Percentiles rank a stretch among this genome's conserved stretches.
Evolutionary conservation across 2,888 invertebrate genomes (phyloP).

Genomic region (Oscheius myriophilus): DNA sequence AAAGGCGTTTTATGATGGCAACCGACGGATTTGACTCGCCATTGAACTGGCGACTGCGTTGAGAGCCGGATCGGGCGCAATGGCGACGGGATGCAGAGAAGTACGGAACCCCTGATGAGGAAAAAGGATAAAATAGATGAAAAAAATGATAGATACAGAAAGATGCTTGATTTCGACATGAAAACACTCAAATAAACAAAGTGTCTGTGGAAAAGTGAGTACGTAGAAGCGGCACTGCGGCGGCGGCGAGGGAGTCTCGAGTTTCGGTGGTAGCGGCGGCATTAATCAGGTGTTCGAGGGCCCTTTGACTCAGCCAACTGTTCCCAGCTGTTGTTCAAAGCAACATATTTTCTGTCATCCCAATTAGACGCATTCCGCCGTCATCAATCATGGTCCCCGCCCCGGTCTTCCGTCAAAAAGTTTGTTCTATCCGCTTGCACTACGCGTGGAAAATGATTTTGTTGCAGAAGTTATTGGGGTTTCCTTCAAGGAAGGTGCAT

Average conservation of each 20-base stretch:
- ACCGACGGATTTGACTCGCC: not conserved
- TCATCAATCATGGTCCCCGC: conserved; percentile 20
- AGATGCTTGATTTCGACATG: not conserved
- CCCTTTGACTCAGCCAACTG: conserved; percentile 9
- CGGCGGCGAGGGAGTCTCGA: conserved; percentile 13
- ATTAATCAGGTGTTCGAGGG: conserved; percentile 28
- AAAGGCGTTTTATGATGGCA: not conserved
- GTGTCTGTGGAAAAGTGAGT: not conserved
- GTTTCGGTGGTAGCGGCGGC: conserved; percentile 2
- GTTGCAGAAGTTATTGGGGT: no score
- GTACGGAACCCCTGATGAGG: not conserved
- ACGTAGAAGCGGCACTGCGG: not conserved
- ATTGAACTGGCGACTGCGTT: not conserved
- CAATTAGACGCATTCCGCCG: not conserved
- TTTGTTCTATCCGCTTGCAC: no score
- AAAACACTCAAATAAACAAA: not conserved
- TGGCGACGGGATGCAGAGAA: not conserved
- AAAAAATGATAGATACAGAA: not conserved
- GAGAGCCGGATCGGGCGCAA: conserved; percentile 8
- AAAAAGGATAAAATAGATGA: not conserved
- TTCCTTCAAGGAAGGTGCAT: no score
- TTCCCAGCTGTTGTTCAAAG: conserved; percentile 30
- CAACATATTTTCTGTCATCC: conserved; percentile 28
- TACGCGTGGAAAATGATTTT: no score
- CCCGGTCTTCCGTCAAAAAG: not conserved